phyloP scores from a whole-genome alignment of 2,797 vertebrate species.

The Merluccius polli region DNA sequence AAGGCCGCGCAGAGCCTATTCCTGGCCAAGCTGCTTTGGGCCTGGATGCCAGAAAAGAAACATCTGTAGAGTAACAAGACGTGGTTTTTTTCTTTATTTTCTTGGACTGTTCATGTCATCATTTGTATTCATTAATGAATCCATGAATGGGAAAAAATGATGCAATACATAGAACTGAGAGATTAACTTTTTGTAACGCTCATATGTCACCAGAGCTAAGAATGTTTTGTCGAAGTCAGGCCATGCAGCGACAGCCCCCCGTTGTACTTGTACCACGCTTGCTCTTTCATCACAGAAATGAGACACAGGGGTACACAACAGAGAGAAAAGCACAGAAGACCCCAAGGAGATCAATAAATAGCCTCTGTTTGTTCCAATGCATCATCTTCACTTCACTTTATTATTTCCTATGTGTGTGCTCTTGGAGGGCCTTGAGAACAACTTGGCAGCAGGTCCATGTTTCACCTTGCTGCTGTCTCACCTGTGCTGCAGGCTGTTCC shows the following conservation, averaged over 20 bases:
- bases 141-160: neutral
- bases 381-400: neutral
- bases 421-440: slow-evolving; percentile 27
- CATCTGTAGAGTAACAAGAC: neutral
- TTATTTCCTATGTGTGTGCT: neutral
- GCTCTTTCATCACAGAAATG: too few relatives aligned
- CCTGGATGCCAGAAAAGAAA: neutral
- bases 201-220: too few relatives aligned
- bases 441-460: slow-evolving; percentile 50
- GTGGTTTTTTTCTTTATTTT: slow-evolving; percentile 24
- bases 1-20: slow-evolving; percentile 46
- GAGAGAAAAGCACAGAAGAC: neutral
- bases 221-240: too few relatives aligned
- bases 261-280: neutral
- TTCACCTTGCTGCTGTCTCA: slow-evolving; percentile 49
- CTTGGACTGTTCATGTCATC: slow-evolving; percentile 27
- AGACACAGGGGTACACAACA: neutral
- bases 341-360: neutral
- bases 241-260: too few relatives aligned
- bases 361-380: neutral
- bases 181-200: too few relatives aligned
- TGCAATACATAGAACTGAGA: neutral
- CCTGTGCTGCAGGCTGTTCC: slow-evolving; percentile 40
- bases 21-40: slow-evolving; percentile 36
- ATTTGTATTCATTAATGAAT: slow-evolving; percentile 36